Percentiles rank a stretch among this genome's conserved stretches.
These are phyloP conservation scores for Peromyscus attwateri DNA, from an alignment of 2,797 vertebrate genomes.

Conservation along the genomic window DNA sequence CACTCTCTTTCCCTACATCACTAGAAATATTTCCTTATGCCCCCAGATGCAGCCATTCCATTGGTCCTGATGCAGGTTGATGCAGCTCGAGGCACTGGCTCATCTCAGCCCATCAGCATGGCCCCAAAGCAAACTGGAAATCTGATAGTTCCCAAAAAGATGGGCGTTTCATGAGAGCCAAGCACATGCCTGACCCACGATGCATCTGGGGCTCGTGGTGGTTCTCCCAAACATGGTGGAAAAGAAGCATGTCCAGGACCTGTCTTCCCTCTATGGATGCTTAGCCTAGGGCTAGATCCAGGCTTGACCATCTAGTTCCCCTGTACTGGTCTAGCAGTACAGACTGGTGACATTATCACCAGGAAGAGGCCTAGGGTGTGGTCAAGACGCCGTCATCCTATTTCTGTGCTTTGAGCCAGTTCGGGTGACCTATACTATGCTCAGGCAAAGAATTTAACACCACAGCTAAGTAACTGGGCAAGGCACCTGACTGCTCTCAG, in stretches of 20 bases:
- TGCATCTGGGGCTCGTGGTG: not conserved
- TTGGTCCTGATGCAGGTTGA: rapidly evolving
- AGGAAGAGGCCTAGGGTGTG: not conserved
- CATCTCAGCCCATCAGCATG: not conserved
- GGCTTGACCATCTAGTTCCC: constrained; percentile 83
- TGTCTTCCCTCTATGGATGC: not conserved
- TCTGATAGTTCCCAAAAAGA: not conserved
- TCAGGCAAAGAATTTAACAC: not conserved
- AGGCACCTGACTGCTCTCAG: not conserved
- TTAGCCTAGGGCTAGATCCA: constrained; percentile 22
- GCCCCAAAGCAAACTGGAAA: constrained; percentile 1
- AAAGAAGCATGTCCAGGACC: not conserved
- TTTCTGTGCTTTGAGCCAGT: not conserved
- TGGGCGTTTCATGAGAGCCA: not conserved
- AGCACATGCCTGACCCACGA: not conserved
- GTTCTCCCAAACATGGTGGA: not conserved
- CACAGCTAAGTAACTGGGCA: rapidly evolving
- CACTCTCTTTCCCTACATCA: too few species aligned
- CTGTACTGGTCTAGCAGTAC: constrained; percentile 78
- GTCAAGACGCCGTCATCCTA: rapidly evolving
- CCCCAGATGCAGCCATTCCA: not conserved
- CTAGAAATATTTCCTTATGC: not conserved
- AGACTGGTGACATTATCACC: not conserved
- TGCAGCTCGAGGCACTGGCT: rapidly evolving
- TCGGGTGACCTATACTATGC: rapidly evolving